phyloP scores from a whole-genome alignment of 2,113 vertebrate species.

The Ictidomys tridecemlineatus region DNA sequence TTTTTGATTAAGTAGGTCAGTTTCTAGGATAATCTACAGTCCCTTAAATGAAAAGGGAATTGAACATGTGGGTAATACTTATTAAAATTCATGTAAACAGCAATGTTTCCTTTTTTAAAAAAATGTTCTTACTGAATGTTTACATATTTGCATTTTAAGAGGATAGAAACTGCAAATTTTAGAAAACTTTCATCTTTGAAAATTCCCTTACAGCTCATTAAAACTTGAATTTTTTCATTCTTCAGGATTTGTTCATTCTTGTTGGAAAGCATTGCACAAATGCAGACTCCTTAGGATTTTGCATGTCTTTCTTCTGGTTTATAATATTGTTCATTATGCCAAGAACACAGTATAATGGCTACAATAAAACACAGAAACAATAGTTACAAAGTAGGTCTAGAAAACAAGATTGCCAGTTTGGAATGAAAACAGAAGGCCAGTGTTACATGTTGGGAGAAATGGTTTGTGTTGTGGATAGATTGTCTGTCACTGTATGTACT shows the following conservation, averaged over 20 bases:
- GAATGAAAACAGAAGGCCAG: background rate
- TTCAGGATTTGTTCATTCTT: background rate
- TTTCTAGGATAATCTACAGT: background rate
- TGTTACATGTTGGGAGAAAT: background rate
- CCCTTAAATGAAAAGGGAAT: constrained; percentile 34
- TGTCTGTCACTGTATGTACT: too few species aligned
- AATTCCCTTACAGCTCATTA: constrained; percentile 30
- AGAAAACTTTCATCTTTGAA: constrained; percentile 55
- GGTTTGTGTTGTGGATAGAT: background rate
- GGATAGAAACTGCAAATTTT: constrained; percentile 26
- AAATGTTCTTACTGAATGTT: constrained; percentile 18
- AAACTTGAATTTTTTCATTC: constrained; percentile 34
- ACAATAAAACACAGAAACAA: background rate
- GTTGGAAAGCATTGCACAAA: background rate
- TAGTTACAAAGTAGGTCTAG: background rate
- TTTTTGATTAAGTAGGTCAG: constrained; percentile 66
- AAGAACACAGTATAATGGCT: constrained; percentile 2
- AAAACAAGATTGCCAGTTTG: background rate
- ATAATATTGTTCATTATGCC: constrained; percentile 44
- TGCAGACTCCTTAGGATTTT: constrained; percentile 38
- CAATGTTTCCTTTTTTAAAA: background rate
- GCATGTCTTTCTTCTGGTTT: background rate
- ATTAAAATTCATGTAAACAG: constrained; percentile 22
- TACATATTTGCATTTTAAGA: constrained; percentile 59
- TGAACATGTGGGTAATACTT: background rate